Evolutionary conservation across 2,113 vertebrate genomes (phyloP), one percentile per base, ranked within the genome.

Genomic region (Hepsetus odoe): DNA sequence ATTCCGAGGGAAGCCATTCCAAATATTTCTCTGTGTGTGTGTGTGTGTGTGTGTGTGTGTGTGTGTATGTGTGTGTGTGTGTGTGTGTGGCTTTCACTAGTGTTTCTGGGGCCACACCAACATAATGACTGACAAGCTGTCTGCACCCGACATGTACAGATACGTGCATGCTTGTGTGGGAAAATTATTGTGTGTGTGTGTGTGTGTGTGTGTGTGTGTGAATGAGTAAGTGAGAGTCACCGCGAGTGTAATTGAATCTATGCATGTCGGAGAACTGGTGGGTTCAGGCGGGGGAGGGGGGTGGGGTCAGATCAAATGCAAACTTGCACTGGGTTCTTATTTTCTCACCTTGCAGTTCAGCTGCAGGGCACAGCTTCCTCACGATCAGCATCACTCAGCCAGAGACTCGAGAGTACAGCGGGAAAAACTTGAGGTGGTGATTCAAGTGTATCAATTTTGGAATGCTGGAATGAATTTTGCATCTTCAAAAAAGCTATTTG

Each of bases 1-100:
- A 93, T 93, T 94, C 92, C 88, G 76, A 91, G 89, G 89, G 87
- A 93, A 93, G 92, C 90, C 89, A 93, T 94, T 88, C 88, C 89
- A 93, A 93, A 92, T 90, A 92, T 91, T 90, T 92, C 90, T 84
- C 88, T 83, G 86, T 91, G 87, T 89, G 91, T 90, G 89, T 86
- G 87, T 56, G 89, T 46, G 78, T 86, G 81, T 38, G 67, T 79
- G 76, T 73, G 35, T 66, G 74, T 40, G 81, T 79, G 76, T 73
- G 35, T 66, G 74, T 83, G 86, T 91, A 87, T 89, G 91, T 90
- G 89, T 86, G 87, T 56, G 89, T 46, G 78, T 86, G 81, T 38
- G 67, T 79, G 76, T 73, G 35, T 66, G 74, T 40, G 81, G 73
- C 76, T 51, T 49, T 24, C 68, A 24, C 56, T 72, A 56, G 56